These are phyloP conservation scores for Pammene aurita DNA, from an alignment of 2,888 invertebrate species.

Conservation along the genomic window DNA sequence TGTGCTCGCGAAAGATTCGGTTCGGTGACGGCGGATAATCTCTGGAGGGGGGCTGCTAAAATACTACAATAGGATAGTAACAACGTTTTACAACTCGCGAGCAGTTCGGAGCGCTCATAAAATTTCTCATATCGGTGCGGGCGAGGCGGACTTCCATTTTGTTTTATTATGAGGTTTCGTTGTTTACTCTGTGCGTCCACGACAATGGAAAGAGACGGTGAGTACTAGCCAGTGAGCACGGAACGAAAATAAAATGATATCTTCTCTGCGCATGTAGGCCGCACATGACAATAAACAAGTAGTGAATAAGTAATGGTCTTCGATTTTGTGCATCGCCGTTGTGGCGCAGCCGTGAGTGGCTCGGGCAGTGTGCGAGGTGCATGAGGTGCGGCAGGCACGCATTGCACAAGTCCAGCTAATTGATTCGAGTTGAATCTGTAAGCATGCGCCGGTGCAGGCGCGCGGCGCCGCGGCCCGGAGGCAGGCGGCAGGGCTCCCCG, in stretches of 20 bases:
- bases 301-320: conserved; percentile 76
- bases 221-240: conserved; percentile 60
- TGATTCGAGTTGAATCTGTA: conserved; percentile 70
- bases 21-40: conserved; percentile 75
- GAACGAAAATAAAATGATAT: conserved; percentile 57
- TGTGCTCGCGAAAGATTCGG: conserved; percentile 67
- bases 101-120: conserved; percentile 69
- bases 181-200: conserved; percentile 76
- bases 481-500: conserved; percentile 47
- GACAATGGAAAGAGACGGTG: conserved; percentile 80
- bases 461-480: conserved; percentile 39
- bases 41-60: conserved; percentile 81
- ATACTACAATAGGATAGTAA: conserved; percentile 83
- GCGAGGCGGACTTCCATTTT: conserved; percentile 80
- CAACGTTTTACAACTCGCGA: conserved; percentile 80
- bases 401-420: conserved; percentile 56
- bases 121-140: conserved; percentile 76
- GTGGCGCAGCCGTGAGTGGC: conserved; percentile 63
- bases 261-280: conserved; percentile 78
- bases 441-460: conserved; percentile 71
- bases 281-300: conserved; percentile 77
- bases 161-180: conserved; percentile 80
- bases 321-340: conserved; percentile 74
- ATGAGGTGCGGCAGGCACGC: conserved; percentile 41
- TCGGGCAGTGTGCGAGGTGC: conserved; percentile 42